Base-by-base conservation (phyloP, 2,797 vertebrate genomes). In the Siniperca undulata region DNA sequence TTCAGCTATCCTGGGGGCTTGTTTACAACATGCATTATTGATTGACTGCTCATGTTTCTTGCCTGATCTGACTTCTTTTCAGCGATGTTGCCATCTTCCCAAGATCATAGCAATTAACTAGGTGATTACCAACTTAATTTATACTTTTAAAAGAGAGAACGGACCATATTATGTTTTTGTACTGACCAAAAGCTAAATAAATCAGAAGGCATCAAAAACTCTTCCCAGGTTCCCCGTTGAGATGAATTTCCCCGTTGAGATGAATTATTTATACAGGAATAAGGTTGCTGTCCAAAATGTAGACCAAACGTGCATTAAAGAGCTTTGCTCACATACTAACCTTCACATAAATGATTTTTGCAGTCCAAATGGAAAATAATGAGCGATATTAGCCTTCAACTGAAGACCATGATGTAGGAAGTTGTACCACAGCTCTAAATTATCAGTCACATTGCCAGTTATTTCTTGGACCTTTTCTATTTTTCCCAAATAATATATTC, bases 291-390 rank as follows among this genome's bases (percentile, higher is more conserved):
- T 68, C 70, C 60, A 82, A 74, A 85, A 59, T 56, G 58, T 81
- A 64, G 78, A 44, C 46, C 50, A 40, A 82, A 83, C 66, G 69
- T 53, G 79, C 84, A 84, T 86, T 91, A 74, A 90, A 82, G 40
- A 84, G 86, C 55, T 56, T 34, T 11, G 13, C 56, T 58, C 66
- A n/a, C 62, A 60, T 6, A 42, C 40, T 19, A 36, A 58, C 42
- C 74, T 56, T 71, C 58, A 50, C 50, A 52, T 59, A 70, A 66
- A 76, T 5, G 40, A 68, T 55, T 27, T 60, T 58, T 81, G 38
- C 30, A 68, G 53, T 34, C 58, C 62, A 64, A 72, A 74, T 71
- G 69, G 59, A 81, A 90, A 81, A 83, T 60, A 70, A 13, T 83
- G 20, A 65, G 70, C 66, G 27, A 83, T 30, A 48, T 42, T 20